A percentile compares a stretch with the other conserved stretches of the same genome.
Evolutionary conservation across 2,888 invertebrate species (phyloP).

Genomic region (Drosophila ochracea): DNA sequence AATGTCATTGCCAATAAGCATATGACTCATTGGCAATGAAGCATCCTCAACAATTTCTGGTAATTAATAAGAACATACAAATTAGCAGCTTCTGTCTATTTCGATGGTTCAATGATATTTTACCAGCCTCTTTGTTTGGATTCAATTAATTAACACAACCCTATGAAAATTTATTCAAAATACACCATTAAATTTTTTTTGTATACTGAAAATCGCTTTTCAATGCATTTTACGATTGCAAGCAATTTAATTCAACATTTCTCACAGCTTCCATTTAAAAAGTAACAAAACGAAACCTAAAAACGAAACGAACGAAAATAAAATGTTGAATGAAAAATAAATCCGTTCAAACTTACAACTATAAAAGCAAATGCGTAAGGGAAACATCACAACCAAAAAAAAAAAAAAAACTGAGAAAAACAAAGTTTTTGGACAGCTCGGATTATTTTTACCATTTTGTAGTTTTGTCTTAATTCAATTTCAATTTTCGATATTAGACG

Average conservation of each 20-base stretch:
- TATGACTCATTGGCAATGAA: slow-evolving; percentile 10
- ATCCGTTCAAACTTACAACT: slow-evolving; percentile 33
- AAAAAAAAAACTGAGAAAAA: slow-evolving; percentile 14
- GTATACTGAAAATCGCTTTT: slow-evolving; percentile 14
- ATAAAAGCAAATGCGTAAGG: slow-evolving; percentile 30
- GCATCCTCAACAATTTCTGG: neutral
- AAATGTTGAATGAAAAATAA: slow-evolving; percentile 45
- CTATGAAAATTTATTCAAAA: slow-evolving; percentile 27
- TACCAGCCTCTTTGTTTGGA: slow-evolving; percentile 10
- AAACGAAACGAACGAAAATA: slow-evolving; percentile 28
- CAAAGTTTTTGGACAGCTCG: neutral
- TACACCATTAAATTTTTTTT: neutral
- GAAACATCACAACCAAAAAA: slow-evolving; percentile 6
- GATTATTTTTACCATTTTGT: slow-evolving; percentile 21
- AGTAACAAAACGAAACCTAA: slow-evolving; percentile 7
- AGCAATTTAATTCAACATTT: slow-evolving; percentile 54
- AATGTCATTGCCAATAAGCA: neutral
- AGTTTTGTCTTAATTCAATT: neutral
- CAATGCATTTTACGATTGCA: slow-evolving; percentile 32
- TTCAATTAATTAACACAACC: slow-evolving; percentile 36
- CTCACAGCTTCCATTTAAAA: slow-evolving; percentile 4
- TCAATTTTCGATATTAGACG: neutral
- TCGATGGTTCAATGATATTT: slow-evolving; percentile 26
- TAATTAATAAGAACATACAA: slow-evolving; percentile 2
- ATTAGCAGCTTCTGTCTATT: slow-evolving; percentile 13